Conservation (phyloP, 2,113 vertebrate species). For the Malurus cyaneus region DNA sequence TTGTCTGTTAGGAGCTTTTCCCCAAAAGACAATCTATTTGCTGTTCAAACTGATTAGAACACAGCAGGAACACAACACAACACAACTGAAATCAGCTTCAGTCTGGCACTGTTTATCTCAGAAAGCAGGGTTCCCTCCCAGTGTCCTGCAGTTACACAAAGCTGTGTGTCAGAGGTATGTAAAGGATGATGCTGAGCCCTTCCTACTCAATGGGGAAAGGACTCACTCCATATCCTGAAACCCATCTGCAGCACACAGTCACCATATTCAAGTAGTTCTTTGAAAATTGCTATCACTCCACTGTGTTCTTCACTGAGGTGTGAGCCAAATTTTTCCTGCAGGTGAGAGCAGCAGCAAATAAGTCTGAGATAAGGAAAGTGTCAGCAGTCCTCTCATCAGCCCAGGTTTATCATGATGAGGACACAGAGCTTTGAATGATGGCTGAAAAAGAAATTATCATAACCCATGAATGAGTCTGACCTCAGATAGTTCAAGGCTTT, state of each 20-base stretch:
- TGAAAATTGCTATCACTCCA: neutral
- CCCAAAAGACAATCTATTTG: neutral
- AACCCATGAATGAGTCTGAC: neutral
- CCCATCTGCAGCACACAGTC: neutral
- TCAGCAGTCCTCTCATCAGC: neutral
- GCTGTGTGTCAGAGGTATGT: neutral
- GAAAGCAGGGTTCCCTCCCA: neutral
- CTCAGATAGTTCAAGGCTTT: neutral
- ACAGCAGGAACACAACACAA: neutral
- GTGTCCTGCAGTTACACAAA: neutral
- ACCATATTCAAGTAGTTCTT: neutral
- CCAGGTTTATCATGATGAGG: neutral
- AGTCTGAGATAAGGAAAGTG: neutral
- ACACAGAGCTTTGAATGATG: neutral
- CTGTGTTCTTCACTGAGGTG: neutral
- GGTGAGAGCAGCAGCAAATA: neutral
- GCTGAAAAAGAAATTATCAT: neutral
- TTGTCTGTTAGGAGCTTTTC: neutral
- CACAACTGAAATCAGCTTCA: neutral
- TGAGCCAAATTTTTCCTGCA: neutral
- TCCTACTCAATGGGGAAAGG: neutral
- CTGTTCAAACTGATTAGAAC: neutral
- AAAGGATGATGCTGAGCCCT: neutral
- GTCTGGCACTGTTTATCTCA: neutral
- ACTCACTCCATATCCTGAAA: accelerated